These are phyloP conservation scores for Dicrostonyx torquatus DNA, from an alignment of 2,797 vertebrate species.

Conservation along the genomic window DNA sequence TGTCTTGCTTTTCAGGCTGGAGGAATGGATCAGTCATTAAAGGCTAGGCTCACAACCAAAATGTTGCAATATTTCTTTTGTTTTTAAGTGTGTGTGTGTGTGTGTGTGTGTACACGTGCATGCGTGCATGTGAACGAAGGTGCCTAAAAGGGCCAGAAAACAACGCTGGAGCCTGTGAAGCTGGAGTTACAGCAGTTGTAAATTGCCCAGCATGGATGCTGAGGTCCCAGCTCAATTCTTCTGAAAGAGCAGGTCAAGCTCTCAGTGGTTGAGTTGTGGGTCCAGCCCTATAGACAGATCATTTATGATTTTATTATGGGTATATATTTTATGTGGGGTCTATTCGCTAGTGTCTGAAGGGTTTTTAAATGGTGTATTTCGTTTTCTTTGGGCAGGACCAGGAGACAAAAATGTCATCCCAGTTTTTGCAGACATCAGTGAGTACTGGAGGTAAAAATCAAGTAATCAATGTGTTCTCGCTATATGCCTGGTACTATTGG, in stretches of 20 bases:
- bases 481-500: not conserved
- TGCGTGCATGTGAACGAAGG: not conserved
- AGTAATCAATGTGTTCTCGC: not conserved
- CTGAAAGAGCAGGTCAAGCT: not conserved
- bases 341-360: not conserved
- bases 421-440: fast-evolving
- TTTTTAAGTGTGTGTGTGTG: not conserved
- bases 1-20: not conserved
- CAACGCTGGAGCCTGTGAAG: fast-evolving
- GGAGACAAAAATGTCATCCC: constrained; percentile 62
- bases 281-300: not conserved
- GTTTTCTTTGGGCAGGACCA: constrained; percentile 64
- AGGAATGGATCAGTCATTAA: not conserved
- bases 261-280: not conserved
- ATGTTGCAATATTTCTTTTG: not conserved
- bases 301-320: not conserved
- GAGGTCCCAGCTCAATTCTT: not conserved
- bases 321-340: not conserved
- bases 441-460: constrained; percentile 58
- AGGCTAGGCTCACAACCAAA: not conserved
- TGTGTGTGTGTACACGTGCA: not conserved
- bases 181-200: not conserved
- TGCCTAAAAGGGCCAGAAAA: not conserved
- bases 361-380: not conserved
- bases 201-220: not conserved